Evolutionary conservation across 2,113 vertebrate genomes (phyloP).

Genomic region (Megaceryle torquata): DNA sequence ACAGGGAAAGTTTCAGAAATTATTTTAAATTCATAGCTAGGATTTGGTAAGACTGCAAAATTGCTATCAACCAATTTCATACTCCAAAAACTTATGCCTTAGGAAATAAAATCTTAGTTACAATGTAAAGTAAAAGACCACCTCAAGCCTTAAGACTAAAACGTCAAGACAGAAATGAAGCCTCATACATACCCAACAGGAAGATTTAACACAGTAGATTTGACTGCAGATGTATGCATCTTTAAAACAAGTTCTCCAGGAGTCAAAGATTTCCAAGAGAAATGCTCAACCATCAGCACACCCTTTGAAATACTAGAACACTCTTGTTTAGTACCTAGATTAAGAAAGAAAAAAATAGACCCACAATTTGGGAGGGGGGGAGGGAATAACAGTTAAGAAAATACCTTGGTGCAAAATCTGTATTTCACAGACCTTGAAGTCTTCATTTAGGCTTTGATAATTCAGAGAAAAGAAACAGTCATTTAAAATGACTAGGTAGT

Average conservation of each 20-base stretch:
- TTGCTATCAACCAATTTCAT: neutral
- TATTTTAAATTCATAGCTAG: neutral
- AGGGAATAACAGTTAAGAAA: neutral
- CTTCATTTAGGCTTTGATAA: neutral
- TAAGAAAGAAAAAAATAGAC: neutral
- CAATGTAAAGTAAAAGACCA: neutral
- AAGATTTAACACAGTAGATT: constrained; percentile 79
- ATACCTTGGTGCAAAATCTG: neutral
- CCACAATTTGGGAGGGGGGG: neutral
- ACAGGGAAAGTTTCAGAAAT: neutral
- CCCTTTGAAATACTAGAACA: constrained; percentile 58
- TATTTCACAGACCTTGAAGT: neutral
- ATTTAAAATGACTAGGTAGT: neutral
- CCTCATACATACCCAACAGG: constrained; percentile 82
- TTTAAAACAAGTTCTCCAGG: constrained; percentile 74
- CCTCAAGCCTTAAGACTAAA: neutral
- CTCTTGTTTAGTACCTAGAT: constrained; percentile 53
- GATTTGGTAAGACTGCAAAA: too few relatives aligned
- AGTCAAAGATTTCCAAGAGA: constrained; percentile 81
- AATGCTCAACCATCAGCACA: constrained; percentile 68
- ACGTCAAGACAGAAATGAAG: neutral
- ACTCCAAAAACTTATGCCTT: neutral
- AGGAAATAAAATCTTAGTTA: neutral
- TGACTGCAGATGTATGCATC: constrained; percentile 83
- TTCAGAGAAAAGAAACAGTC: neutral